A percentile compares a stretch with the other conserved stretches of the same genome.
Evolutionary conservation across 30 jellyfish, hydroid and myxozoan genomes (phyloP).

Genomic region (Cassiopea xamachana): DNA sequence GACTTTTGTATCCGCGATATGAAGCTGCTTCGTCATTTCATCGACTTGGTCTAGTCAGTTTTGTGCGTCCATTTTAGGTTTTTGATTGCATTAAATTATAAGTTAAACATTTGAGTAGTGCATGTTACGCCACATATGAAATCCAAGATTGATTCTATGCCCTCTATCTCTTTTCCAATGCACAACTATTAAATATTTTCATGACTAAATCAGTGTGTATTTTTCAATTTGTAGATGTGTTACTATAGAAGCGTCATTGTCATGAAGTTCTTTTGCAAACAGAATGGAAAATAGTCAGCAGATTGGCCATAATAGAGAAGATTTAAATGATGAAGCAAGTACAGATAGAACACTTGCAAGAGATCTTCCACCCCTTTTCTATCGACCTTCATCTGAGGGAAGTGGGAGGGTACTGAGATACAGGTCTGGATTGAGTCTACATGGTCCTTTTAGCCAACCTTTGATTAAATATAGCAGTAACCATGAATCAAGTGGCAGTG

Average conservation of each 20-base stretch:
- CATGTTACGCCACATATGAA: too few species aligned
- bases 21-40: too few species aligned
- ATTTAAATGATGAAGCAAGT: background rate
- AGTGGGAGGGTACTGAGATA: conserved; percentile 49
- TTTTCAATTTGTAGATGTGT: background rate
- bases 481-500: background rate
- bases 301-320: background rate
- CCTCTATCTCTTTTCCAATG: too few species aligned
- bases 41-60: too few species aligned
- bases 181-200: too few species aligned
- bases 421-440: conserved; percentile 13
- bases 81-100: too few species aligned
- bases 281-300: background rate
- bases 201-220: too few species aligned
- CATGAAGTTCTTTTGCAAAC: background rate
- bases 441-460: conserved; percentile 14
- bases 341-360: background rate
- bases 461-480: background rate
- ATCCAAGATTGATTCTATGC: too few species aligned
- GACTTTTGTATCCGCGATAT: too few species aligned
- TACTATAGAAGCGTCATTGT: too few species aligned
- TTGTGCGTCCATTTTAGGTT: too few species aligned
- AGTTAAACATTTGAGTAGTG: too few species aligned
- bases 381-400: conserved; percentile 3
- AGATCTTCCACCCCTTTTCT: conserved; percentile 5